Percentiles rank a stretch among this genome's conserved stretches.
These are phyloP conservation scores for Craseonycteris thonglongyai DNA, from an alignment of 2,113 vertebrate genomes.

Conservation along the genomic window DNA sequence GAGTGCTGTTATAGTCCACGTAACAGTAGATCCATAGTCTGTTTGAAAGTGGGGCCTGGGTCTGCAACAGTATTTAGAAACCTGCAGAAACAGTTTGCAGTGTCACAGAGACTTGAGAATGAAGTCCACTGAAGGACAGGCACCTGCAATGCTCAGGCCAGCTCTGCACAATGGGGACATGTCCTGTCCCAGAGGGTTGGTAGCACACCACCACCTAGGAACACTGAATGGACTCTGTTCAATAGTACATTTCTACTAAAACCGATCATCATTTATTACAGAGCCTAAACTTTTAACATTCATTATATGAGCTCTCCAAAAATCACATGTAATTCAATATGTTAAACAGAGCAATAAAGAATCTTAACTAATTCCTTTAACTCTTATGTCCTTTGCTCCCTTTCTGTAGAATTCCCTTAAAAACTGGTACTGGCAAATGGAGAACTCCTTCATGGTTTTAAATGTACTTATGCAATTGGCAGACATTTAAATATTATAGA, in stretches of 20 bases:
- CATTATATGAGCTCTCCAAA: background rate
- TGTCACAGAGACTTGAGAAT: background rate
- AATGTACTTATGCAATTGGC: conserved; percentile 2
- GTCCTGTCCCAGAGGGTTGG: background rate
- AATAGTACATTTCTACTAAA: background rate
- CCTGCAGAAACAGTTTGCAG: background rate
- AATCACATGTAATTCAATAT: background rate
- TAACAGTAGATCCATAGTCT: background rate
- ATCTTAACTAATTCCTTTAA: background rate
- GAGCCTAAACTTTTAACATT: background rate
- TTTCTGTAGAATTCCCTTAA: conserved; percentile 30
- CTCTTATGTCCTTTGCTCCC: background rate
- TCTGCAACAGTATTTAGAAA: background rate
- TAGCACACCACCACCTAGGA: background rate
- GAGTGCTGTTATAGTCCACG: accelerated
- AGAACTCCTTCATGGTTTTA: conserved; percentile 28
- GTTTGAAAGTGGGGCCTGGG: accelerated
- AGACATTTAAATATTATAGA: background rate
- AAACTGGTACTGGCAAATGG: background rate
- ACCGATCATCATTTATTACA: background rate
- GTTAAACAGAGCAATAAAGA: background rate
- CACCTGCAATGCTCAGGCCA: background rate
- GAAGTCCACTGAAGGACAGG: background rate
- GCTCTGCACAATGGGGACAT: background rate
- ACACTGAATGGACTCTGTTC: background rate